Conservation (phyloP, 2,888 invertebrate species). For the Lasiommata megera region DNA sequence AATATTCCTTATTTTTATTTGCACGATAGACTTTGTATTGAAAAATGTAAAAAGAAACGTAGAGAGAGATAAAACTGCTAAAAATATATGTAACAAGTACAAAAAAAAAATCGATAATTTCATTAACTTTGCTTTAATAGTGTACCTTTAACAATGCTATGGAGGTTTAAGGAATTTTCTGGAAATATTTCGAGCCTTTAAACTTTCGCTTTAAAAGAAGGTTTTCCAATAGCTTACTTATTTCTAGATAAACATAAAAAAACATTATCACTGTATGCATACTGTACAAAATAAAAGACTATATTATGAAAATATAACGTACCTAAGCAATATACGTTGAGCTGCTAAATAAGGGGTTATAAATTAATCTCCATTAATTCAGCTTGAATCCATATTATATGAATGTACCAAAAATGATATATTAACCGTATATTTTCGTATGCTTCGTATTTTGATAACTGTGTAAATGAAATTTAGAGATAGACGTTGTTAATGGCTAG, state of each 20-base stretch:
- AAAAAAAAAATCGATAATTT: not conserved
- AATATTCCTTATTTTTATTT: not conserved
- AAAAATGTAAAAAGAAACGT: not conserved
- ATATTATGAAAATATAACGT: not conserved
- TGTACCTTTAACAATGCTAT: no score
- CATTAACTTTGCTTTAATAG: not conserved
- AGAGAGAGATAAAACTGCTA: not conserved
- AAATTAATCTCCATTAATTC: no score
- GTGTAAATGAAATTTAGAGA: no score
- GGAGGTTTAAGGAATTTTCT: no score
- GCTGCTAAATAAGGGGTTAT: no score
- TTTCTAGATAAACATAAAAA: no score
- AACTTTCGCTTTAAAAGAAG: no score
- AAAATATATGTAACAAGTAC: conserved; percentile 1
- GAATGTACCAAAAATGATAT: not conserved
- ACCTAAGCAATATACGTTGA: not conserved
- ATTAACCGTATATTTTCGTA: not conserved
- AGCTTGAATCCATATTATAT: not conserved
- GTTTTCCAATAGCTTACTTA: no score
- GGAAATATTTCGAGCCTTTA: no score
- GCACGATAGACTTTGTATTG: not conserved
- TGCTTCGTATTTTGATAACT: not conserved
- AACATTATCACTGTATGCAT: no score
- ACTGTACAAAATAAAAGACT: not conserved
- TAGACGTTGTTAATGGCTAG: not conserved